phyloP scores from a whole-genome alignment of 2,888 invertebrate genomes.

The Cyaniris semiargus region DNA sequence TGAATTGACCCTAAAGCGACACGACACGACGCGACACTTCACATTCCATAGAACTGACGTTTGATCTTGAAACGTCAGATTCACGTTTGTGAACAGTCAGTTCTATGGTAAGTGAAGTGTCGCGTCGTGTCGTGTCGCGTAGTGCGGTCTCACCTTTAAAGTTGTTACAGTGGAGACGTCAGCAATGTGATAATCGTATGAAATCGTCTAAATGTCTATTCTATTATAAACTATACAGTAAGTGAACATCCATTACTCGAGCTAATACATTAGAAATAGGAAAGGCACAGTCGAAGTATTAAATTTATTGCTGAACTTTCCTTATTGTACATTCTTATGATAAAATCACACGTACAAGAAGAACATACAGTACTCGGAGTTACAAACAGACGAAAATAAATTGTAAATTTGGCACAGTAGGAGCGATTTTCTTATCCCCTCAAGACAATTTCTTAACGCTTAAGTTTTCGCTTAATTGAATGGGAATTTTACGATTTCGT shows the following conservation, averaged over 20 bases:
- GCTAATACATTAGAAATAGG: conserved; percentile 79
- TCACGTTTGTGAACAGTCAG: too few relatives aligned
- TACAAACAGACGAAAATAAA: conserved; percentile 34
- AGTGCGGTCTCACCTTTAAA: neutral
- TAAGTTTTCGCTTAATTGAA: conserved; percentile 11
- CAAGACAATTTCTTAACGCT: conserved; percentile 1
- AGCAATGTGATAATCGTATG: conserved; percentile 37
- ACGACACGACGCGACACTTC: too few relatives aligned
- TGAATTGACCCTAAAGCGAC: too few relatives aligned
- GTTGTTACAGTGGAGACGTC: neutral
- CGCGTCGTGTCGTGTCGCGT: too few relatives aligned
- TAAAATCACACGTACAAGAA: conserved; percentile 47
- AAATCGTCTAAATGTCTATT: conserved; percentile 55
- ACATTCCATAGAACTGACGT: too few relatives aligned
- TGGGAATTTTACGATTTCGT: neutral
- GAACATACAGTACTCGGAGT: conserved; percentile 32
- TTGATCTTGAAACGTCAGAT: too few relatives aligned
- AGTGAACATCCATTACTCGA: conserved; percentile 68
- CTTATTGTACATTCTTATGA: conserved; percentile 67
- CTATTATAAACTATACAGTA: conserved; percentile 57
- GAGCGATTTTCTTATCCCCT: neutral
- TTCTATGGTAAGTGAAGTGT: too few relatives aligned
- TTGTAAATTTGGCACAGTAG: conserved; percentile 66
- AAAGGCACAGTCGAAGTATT: conserved; percentile 81
- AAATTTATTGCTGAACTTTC: conserved; percentile 78